A percentile compares a stretch with the other conserved stretches of the same genome.
phyloP scores from a whole-genome alignment of 2,113 vertebrate species.

The Heterotis niloticus region DNA sequence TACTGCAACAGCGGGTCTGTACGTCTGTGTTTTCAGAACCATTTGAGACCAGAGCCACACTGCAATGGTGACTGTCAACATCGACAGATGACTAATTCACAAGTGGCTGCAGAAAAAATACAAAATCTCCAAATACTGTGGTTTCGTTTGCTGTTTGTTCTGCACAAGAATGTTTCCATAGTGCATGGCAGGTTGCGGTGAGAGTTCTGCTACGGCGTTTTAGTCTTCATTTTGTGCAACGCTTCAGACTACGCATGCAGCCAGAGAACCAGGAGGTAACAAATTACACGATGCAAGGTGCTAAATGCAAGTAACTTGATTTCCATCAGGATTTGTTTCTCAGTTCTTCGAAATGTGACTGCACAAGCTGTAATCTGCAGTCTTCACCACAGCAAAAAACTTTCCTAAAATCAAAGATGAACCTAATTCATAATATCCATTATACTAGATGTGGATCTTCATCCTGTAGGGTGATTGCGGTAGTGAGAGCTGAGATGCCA shows the following conservation, averaged over 20 bases:
- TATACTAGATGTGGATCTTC: no score
- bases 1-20: not conserved
- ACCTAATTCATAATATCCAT: no score
- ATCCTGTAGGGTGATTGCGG: no score
- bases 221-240: not conserved
- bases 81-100: slow-evolving; percentile 10
- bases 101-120: not conserved
- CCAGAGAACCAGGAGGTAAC: not conserved
- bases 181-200: not conserved
- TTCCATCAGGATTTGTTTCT: not conserved
- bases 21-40: not conserved
- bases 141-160: not conserved
- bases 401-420: no score
- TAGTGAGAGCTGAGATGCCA: no score
- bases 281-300: not conserved
- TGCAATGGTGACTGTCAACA: slow-evolving; percentile 1
- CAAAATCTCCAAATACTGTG: not conserved
- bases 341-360: not conserved
- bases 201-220: not conserved
- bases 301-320: not conserved
- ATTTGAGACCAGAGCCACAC: slow-evolving; percentile 7
- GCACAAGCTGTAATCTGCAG: not conserved
- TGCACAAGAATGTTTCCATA: not conserved
- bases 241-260: not conserved
- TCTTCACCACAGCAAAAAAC: not conserved